Conservation (phyloP, 2,113 vertebrate species). For the Dipodomys merriami region DNA sequence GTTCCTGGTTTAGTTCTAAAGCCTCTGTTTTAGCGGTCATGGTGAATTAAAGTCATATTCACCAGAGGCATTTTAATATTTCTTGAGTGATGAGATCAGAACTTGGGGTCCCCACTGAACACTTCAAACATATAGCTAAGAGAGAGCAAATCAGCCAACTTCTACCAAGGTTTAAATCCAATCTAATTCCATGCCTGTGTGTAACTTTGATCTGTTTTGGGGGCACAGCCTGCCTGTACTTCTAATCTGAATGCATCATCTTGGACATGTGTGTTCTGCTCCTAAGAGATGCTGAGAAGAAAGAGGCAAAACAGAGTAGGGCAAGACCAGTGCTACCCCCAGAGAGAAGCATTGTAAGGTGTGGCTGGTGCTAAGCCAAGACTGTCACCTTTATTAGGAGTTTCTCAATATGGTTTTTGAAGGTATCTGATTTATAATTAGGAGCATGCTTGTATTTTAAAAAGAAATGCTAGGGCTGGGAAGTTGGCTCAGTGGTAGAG, state of each 20-base stretch:
- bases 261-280: constrained; percentile 8
- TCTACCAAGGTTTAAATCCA: constrained; percentile 32
- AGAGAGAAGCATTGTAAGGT: neutral
- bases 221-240: neutral
- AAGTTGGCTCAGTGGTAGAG: no score
- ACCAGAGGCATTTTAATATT: constrained; percentile 30
- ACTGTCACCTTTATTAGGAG: neutral
- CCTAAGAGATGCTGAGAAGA: neutral
- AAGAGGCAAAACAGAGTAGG: neutral
- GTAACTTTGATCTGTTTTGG: constrained; percentile 4
- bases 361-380: neutral
- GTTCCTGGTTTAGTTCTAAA: neutral
- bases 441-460: neutral
- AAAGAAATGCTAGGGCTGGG: neutral
- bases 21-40: constrained; percentile 14
- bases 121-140: neutral
- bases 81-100: constrained; percentile 10
- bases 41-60: constrained; percentile 48
- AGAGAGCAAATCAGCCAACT: constrained; percentile 36
- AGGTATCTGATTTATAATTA: neutral
- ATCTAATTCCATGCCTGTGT: neutral
- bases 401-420: neutral
- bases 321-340: neutral
- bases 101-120: neutral
- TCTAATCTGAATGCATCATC: neutral